Evolutionary conservation across 2,113 vertebrate species (phyloP).

Genomic region (Dasyprocta punctata): DNA sequence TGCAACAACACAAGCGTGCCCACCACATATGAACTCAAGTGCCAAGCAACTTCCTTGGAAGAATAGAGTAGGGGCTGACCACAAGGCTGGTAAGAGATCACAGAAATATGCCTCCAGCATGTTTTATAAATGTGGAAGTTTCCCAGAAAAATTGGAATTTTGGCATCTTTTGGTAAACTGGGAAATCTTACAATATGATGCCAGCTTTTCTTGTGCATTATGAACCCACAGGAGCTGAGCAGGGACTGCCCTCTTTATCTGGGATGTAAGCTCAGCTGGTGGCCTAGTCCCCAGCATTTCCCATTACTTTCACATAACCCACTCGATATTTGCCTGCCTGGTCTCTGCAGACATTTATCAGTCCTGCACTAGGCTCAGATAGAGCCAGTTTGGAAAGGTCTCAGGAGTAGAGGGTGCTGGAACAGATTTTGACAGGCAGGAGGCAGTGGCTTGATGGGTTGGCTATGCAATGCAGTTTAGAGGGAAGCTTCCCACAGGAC

Average conservation of each 20-base stretch:
- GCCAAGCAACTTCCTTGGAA: not conserved
- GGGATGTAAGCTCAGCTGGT: not conserved
- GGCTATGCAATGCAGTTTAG: not conserved
- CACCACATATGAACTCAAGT: not conserved
- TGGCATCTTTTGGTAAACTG: slow-evolving; percentile 19
- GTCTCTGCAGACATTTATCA: not conserved
- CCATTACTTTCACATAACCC: too few species aligned
- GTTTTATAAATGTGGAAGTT: not conserved
- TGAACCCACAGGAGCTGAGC: not conserved
- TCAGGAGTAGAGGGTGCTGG: not conserved
- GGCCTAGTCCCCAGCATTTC: not conserved
- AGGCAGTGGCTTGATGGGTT: not conserved
- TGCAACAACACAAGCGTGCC: not conserved
- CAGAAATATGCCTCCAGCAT: not conserved
- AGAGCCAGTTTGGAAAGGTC: not conserved
- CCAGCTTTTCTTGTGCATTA: not conserved
- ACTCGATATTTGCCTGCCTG: not conserved
- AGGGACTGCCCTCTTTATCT: not conserved
- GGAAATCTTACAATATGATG: not conserved
- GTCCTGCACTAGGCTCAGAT: not conserved
- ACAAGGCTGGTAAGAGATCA: not conserved
- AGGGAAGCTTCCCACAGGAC: not conserved
- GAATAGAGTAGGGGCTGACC: not conserved
- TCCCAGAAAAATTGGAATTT: not conserved
- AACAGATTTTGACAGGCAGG: not conserved